Base-by-base conservation (phyloP, 2,113 vertebrate genomes). In the Octodon degus region DNA sequence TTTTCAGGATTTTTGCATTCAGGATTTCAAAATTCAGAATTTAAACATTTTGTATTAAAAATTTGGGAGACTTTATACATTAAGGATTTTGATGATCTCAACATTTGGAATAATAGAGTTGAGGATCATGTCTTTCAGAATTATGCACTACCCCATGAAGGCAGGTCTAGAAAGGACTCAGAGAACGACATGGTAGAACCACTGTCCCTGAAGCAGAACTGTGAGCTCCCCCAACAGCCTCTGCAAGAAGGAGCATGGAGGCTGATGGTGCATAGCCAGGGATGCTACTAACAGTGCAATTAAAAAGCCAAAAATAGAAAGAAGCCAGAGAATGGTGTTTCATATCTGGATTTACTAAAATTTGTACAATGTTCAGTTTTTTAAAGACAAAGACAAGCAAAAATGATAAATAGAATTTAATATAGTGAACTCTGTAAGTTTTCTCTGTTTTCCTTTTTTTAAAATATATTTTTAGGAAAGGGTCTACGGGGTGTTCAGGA, bases 201-300 rank as follows among this genome's bases (percentile, higher is more conserved):
- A 20, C 37, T 24, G 70, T 9, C 37, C 2, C 2, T 17, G 17
- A 4, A 19, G 17, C 19, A 8, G 34, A 17, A 10, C 2, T 22
- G 5, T 22, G 34, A 8, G 68, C 50, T 50, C 50, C 50, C 50
- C 8, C 50, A 50, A 12, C 50, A 50, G 50, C 50, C 50, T 50
- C 50, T 11, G 50, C 50, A 12, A 37, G n/a, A 72, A 22, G 68
- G 17, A 19, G 9, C 34, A 20, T n/a, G 7, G 4, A 37, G 68
- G 19, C 20, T 3, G 17, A 37, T 0, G 68, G 4, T 7, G n/a
- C 34, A 72, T 9, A 32, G 30, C 13, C 11, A 32, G 0, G 6
- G 25, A 14, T 13, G n/a, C 1, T 2, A 55, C 82, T 68, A 65
- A 65, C 24, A 79, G 27, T 20, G 34, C 68, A 20, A 19, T 16